Evolutionary conservation across 2,888 invertebrate genomes (phyloP), one percentile per base, ranked within the genome.

Genomic region (Isoperla grammatica): DNA sequence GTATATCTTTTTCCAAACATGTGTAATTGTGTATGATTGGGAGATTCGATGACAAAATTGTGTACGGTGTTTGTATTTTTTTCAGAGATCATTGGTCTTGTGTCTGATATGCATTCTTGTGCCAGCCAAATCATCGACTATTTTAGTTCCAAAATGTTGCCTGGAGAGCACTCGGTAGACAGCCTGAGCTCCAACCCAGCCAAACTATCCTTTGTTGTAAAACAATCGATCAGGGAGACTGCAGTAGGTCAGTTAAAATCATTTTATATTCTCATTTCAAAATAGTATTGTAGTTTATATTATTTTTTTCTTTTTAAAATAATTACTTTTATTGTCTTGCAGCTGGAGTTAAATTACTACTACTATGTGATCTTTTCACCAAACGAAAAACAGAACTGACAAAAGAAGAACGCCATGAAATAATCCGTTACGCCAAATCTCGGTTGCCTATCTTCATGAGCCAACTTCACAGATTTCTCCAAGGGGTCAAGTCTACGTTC

Each of bases 351-450:
- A 80, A 80, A 72, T 70, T 81, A 39, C 71, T 85, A 55, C 77
- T 84, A 60, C 75, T 85, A 39, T 85, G 84, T 73, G 83, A 85
- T 69, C 73, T 85, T 62, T 85, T 84, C 69, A 79, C 82, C 17
- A 81, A 81, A 69, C 77, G 82, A 66, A 84, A 83, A 69, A 74
- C 78, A 40, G 82, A 83, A 67, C 72, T 85, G 62, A 77, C 82
- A 6, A 75, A 80, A 60, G 80, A 81, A 64, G 85, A 86, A 68
- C 76, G 84, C 63, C 80, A 85, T 68, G 84, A 85, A 72, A 83
- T 86, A 20, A 81, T 85, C 61, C 78, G 81, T 68, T 85, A 84
- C 71, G 81, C 84, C 39, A 82, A 82, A 69, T 81, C 83, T 22
- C 78, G 84, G 62, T 75, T 85, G 61, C 84, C 85, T n/a, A 76